phyloP scores from a whole-genome alignment of 2,113 vertebrate genomes.

The Daphoenositta chrysoptera region DNA sequence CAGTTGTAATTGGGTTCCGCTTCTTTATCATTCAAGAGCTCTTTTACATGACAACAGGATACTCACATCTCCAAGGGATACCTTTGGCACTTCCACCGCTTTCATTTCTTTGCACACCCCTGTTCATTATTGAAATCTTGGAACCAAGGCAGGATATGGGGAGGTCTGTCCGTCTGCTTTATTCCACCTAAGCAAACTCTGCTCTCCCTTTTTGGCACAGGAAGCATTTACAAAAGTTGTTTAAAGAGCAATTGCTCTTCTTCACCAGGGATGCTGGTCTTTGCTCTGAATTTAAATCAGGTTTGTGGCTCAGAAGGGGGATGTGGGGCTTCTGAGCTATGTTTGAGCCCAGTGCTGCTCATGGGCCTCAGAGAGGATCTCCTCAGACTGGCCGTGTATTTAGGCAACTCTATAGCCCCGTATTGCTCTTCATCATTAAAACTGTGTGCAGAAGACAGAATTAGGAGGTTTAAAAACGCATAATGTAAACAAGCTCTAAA shows the following conservation, averaged over 20 bases:
- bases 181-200: constrained; percentile 59
- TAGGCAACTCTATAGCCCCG: background rate
- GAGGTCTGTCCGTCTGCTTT: constrained; percentile 32
- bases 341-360: background rate
- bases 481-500: background rate
- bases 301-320: background rate
- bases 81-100: constrained; percentile 69
- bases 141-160: constrained; percentile 27
- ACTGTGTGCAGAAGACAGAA: background rate
- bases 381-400: background rate
- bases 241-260: constrained; percentile 49
- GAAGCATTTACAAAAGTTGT: constrained; percentile 57
- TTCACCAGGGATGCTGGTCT: background rate
- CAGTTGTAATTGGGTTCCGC: constrained; percentile 59
- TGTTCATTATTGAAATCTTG: constrained; percentile 65
- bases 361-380: background rate
- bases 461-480: background rate
- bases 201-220: constrained; percentile 6
- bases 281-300: constrained; percentile 49
- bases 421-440: background rate
- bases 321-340: background rate
- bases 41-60: constrained; percentile 75
- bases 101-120: constrained; percentile 67
- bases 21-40: constrained; percentile 67
- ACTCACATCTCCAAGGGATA: constrained; percentile 71